These are phyloP conservation scores for Odocoileus virginianus DNA, from an alignment of 2,113 vertebrate species.

Conservation along the genomic window DNA sequence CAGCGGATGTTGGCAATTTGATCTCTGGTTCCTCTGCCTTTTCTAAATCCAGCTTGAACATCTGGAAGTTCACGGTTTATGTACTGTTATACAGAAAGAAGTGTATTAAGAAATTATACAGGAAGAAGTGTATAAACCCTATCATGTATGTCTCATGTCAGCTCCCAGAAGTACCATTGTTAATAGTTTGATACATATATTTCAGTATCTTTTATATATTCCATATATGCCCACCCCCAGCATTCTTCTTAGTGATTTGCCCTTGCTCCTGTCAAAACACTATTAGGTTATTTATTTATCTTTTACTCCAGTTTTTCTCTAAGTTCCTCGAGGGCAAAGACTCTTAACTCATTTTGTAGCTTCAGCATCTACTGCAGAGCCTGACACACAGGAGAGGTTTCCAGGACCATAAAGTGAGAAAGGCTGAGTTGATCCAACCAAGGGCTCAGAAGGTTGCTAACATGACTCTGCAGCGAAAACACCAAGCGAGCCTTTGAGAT, in stretches of 20 bases:
- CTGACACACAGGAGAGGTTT: not conserved
- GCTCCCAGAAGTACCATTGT: not conserved
- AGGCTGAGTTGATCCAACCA: not conserved
- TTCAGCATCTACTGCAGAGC: not conserved
- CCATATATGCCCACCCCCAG: not conserved
- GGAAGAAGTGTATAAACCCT: not conserved
- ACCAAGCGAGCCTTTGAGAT: not conserved
- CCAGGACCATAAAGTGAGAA: not conserved
- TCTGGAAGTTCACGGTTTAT: not conserved
- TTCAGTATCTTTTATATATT: not conserved
- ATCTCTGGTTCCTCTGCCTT: not conserved
- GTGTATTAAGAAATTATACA: not conserved
- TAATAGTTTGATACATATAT: not conserved
- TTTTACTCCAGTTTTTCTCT: not conserved
- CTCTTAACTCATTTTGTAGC: not conserved
- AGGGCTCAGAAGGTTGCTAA: not conserved
- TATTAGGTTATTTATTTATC: not conserved
- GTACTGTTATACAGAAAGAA: not conserved
- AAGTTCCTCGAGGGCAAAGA: not conserved
- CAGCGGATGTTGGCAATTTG: not conserved
- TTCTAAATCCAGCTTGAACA: not conserved
- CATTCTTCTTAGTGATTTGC: not conserved
- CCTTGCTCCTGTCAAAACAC: not conserved
- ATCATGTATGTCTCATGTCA: not conserved
- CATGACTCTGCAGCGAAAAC: not conserved